These are phyloP conservation scores for Clytia hemisphaerica DNA, from an alignment of 30 jellyfish, hydroid and myxozoan genomes.

Conservation along the genomic window DNA sequence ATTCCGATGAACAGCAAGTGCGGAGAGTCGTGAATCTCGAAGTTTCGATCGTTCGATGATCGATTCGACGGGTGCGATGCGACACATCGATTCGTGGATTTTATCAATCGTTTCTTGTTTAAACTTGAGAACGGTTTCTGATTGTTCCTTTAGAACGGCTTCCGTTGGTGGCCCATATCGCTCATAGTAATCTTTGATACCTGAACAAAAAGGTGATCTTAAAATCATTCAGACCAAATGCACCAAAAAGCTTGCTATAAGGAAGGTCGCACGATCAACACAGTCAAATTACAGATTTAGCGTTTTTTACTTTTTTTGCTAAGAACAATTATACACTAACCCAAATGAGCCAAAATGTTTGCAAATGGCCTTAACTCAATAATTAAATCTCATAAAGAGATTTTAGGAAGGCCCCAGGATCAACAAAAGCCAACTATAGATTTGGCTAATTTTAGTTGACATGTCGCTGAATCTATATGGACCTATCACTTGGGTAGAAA, in stretches of 20 bases:
- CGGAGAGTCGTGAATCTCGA: constrained; percentile 76
- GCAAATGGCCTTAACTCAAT: no score
- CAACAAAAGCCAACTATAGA: no score
- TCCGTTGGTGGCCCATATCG: constrained; percentile 72
- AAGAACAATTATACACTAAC: no score
- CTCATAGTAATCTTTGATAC: constrained; percentile 89
- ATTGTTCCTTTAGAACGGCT: constrained; percentile 64
- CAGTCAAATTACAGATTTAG: no score
- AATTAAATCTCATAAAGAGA: no score
- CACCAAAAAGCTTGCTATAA: not conserved
- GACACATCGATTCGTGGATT: constrained; percentile 81
- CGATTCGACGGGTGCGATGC: constrained; percentile 50
- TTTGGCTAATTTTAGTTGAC: no score
- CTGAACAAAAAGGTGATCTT: constrained; percentile 21
- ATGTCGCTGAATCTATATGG: no score
- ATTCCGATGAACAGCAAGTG: constrained; percentile 38
- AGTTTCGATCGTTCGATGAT: constrained; percentile 59
- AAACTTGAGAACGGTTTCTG: constrained; percentile 48
- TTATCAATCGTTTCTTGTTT: constrained; percentile 67
- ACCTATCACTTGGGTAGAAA: no score
- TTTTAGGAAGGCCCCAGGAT: no score
- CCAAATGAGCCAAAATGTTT: no score
- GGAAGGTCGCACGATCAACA: not conserved
- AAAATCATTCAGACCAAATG: not conserved
- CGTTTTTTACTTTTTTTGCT: no score